A percentile compares a stretch with the other conserved stretches of the same genome.
Evolutionary conservation across 2,888 invertebrate species (phyloP).

Genomic region (Gastrophysa polygoni): DNA sequence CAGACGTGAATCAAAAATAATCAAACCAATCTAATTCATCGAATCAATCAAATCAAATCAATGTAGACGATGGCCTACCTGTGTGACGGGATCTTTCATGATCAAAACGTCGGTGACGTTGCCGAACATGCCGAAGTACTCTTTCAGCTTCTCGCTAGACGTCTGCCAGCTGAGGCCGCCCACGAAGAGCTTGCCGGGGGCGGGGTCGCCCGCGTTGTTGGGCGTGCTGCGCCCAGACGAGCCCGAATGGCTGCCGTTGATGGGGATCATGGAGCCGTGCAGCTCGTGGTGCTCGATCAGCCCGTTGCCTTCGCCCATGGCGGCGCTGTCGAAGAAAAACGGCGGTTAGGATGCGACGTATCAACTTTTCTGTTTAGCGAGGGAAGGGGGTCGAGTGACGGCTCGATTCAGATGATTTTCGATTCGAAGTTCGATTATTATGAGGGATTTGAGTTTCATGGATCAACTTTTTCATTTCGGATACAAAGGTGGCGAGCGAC

Average conservation of each 20-base stretch:
- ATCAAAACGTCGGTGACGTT: slow-evolving; percentile 90
- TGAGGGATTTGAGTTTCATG: too few relatives aligned
- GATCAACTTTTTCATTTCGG: too few relatives aligned
- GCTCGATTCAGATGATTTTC: too few relatives aligned
- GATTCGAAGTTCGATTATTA: neutral
- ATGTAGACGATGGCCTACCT: slow-evolving; percentile 65
- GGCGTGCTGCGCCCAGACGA: slow-evolving; percentile 81
- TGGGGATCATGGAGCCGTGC: slow-evolving; percentile 54
- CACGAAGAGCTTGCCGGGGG: slow-evolving; percentile 87
- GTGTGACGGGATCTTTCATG: slow-evolving; percentile 93
- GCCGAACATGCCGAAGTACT: slow-evolving; percentile 92
- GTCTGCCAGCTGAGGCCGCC: slow-evolving; percentile 95
- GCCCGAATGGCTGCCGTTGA: slow-evolving; percentile 63
- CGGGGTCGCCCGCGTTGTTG: slow-evolving; percentile 69
- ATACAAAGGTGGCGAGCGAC: too few relatives aligned
- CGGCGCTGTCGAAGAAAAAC: slow-evolving; percentile 53
- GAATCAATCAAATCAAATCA: too few relatives aligned
- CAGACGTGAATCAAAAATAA: too few relatives aligned
- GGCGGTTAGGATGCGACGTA: too few relatives aligned
- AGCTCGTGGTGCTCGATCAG: slow-evolving; percentile 61
- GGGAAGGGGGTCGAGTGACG: too few relatives aligned
- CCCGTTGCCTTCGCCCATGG: slow-evolving; percentile 62
- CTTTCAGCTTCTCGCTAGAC: slow-evolving; percentile 87
- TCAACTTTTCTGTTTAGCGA: too few relatives aligned
- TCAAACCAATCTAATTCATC: too few relatives aligned